A percentile compares a stretch with the other conserved stretches of the same genome.
Evolutionary conservation across 1,140 invertebrate species (phyloP).

Genomic region (Lepidurus couesii): DNA sequence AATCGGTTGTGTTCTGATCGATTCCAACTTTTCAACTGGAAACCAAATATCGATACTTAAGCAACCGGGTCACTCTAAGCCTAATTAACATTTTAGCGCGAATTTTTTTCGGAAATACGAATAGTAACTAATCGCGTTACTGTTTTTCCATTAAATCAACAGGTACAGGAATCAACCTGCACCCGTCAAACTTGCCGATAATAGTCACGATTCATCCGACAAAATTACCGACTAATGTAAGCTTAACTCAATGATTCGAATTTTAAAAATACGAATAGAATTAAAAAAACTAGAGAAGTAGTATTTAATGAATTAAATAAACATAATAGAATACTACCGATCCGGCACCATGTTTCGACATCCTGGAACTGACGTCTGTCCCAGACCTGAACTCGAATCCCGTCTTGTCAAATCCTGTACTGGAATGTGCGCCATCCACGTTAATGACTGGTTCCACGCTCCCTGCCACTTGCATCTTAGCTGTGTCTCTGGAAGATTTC

Average conservation of each 20-base stretch:
- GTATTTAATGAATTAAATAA: background rate
- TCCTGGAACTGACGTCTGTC: background rate
- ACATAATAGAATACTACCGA: background rate
- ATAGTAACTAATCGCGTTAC: background rate
- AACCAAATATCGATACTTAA: no score
- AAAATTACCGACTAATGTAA: constrained; percentile 10
- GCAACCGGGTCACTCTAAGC: no score
- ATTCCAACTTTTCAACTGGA: no score
- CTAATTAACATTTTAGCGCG: no score
- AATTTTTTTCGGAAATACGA: no score
- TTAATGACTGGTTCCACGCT: background rate
- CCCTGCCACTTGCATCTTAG: background rate
- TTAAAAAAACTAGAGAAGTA: background rate
- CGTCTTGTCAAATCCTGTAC: background rate
- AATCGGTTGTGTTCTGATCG: no score
- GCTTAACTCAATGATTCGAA: background rate
- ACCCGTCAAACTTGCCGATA: background rate
- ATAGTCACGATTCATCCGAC: background rate
- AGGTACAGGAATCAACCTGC: background rate
- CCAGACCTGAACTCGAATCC: background rate
- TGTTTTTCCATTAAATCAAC: background rate
- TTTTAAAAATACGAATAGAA: background rate
- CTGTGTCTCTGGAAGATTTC: constrained; percentile 3
- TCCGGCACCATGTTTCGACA: background rate
- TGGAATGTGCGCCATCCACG: background rate